Evolutionary conservation across 2,888 invertebrate species (phyloP), one percentile per base, ranked within the genome.

Genomic region (Drosophila longiperda): DNA sequence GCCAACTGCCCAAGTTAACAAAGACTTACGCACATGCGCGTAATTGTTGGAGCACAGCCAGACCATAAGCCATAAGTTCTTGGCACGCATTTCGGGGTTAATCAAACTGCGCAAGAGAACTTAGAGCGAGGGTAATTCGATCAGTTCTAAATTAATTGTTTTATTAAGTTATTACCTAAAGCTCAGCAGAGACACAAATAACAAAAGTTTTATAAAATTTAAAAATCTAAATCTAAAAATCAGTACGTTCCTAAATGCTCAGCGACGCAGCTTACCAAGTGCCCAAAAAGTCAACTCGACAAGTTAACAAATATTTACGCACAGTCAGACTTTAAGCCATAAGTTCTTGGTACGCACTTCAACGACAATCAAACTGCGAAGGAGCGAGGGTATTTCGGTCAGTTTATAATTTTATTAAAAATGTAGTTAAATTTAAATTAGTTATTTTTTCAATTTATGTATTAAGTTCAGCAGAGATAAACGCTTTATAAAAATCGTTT

Each of bases 221-320:
- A 29, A 29, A 29, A 29, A 29, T 29, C 29, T 87, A 29, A 29
- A 29, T 29, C 29, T 89, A 85, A 89, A 89, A 85, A 85, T 85
- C 89, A 85, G 89, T 85, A 85, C 85, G 89, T 87, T 85, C 87
- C 89, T 89, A 85, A 85, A 85, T 85, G 89, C 79, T 87, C 81
- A 85, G 72, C 84, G 79, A 86, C 84, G 85, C 87, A 85, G 84
- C 84, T 85, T 85, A 48, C 48, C 57, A 53, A 52, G 34, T 23
- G 15, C 23, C 32, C 32, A 42, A 50, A 53, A 8, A 62, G 59
- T 57, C 71, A 64, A 71, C 48, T 49, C 42, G 40, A 58, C 80
- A 76, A 76, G 76, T 67, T 75, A 69, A 71, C 75, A 72, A 67
- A 81, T 74, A 67, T 77, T 81, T 89, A 85, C 83, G 62, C 60